Conservation (phyloP, 1,140 invertebrate genomes). For the Aphaenogaster ashmeadi region DNA sequence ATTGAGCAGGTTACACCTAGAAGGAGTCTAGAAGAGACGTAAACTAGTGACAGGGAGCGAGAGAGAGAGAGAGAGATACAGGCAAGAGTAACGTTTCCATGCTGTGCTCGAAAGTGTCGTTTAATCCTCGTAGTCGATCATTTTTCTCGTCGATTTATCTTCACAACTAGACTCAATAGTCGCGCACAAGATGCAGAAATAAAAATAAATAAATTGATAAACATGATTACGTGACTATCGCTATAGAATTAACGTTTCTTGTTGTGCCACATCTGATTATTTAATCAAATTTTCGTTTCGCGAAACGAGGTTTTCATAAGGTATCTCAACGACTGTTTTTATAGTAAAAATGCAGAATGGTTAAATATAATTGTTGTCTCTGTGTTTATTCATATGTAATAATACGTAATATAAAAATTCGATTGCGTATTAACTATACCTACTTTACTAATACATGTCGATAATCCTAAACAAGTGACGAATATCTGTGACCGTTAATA, state of each 20-base stretch:
- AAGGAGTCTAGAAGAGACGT: constrained; percentile 72
- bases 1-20: constrained; percentile 76
- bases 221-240: too few species aligned
- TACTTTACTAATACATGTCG: background rate
- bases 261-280: background rate
- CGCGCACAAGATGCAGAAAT: background rate
- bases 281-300: background rate
- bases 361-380: background rate
- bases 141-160: constrained; percentile 24
- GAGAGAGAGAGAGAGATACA: constrained; percentile 56
- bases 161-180: background rate
- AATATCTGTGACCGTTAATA: background rate
- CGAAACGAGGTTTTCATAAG: background rate
- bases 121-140: background rate
- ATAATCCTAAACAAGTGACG: background rate
- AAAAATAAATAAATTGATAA: constrained; percentile 18
- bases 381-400: background rate
- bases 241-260: background rate
- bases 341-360: background rate
- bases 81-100: constrained; percentile 69
- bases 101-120: constrained; percentile 66
- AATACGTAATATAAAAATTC: background rate
- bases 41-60: constrained; percentile 53
- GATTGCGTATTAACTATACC: background rate
- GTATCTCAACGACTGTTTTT: background rate